Conservation (phyloP, 2,888 invertebrate genomes). For the Pollenia amentaria region DNA sequence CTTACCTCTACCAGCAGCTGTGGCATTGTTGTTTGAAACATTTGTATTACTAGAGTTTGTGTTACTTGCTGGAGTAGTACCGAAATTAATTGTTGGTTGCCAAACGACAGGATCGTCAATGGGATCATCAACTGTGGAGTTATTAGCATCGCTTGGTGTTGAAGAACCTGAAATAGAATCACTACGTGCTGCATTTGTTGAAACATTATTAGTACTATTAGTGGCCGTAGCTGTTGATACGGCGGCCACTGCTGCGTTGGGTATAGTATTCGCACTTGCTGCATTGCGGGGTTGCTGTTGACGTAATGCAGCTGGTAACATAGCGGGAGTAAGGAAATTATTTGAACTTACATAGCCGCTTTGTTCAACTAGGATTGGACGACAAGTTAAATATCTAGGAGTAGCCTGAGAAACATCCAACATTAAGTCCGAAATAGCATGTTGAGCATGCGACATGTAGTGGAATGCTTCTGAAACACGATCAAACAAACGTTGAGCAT, state of each 20-base stretch:
- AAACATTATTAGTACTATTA: conserved; percentile 40
- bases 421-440: conserved; percentile 94
- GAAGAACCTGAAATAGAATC: conserved; percentile 72
- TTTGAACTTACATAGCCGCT: conserved; percentile 85
- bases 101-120: conserved; percentile 79
- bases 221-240: conserved; percentile 67
- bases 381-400: conserved; percentile 89
- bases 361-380: conserved; percentile 90
- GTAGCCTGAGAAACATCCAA: conserved; percentile 89
- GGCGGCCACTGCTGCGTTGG: conserved; percentile 64
- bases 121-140: conserved; percentile 79
- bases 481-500: conserved; percentile 89
- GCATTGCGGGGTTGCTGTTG: conserved; percentile 69
- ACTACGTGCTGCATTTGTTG: conserved; percentile 30
- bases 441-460: conserved; percentile 94
- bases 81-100: conserved; percentile 62
- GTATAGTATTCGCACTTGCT: conserved; percentile 74
- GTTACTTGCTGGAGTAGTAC: conserved; percentile 28
- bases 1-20: conserved; percentile 56
- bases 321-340: conserved; percentile 79
- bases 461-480: conserved; percentile 93
- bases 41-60: conserved; percentile 43
- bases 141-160: conserved; percentile 71
- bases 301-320: conserved; percentile 73
- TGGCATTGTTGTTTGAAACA: conserved; percentile 58